Evolutionary conservation across 2,888 invertebrate species (phyloP), one percentile per base, ranked within the genome.

Genomic region (Tortricodes alternella): DNA sequence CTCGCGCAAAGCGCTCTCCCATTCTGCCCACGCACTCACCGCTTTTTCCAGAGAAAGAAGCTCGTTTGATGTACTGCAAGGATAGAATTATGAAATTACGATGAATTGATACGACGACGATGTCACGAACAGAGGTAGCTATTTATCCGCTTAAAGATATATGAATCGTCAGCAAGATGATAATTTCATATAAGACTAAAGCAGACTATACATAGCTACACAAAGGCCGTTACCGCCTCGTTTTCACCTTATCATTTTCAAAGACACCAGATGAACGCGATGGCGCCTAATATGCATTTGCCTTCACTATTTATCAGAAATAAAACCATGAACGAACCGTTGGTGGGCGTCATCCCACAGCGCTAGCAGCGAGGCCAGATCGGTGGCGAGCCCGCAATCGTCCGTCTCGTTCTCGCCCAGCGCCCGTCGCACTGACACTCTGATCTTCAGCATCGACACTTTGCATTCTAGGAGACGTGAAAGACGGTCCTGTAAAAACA

Each of bases 1-100:
- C 76, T 96, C 96, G 11, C 94, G 93, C 52, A 96, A 86, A 7
- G 96, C 94, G 58, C 92, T 92, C 75, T 95, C 95, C 85, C 96
- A 93, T 76, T 96, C 95, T 52, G 93, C 92, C 95, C 95, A 95
- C 23, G 93, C 93, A 64, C 92, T 92, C 43, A 95, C 92, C 8
- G 95, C 93, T 65, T 93, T 93, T 73, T 95, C 95, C 56, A 96
- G 85, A 62, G 93, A 93, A 65, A 94, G 92, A 71, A 96, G 86
- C 76, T 95, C 94, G 66, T 93, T 93, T 66, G 93, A 94, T 56
- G 95, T 94, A 73, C 96, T 96, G 81, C 8, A 90, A n/a, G n/a
- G n/a, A n/a, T n/a, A n/a, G n/a, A n/a, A n/a, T n/a, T n/a, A n/a
- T n/a, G n/a, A n/a, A n/a, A n/a, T n/a, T n/a, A n/a, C n/a, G n/a